Evolutionary conservation across 2,888 invertebrate genomes (phyloP), one percentile per base, ranked within the genome.

Genomic region (Ennomos quercinarius): DNA sequence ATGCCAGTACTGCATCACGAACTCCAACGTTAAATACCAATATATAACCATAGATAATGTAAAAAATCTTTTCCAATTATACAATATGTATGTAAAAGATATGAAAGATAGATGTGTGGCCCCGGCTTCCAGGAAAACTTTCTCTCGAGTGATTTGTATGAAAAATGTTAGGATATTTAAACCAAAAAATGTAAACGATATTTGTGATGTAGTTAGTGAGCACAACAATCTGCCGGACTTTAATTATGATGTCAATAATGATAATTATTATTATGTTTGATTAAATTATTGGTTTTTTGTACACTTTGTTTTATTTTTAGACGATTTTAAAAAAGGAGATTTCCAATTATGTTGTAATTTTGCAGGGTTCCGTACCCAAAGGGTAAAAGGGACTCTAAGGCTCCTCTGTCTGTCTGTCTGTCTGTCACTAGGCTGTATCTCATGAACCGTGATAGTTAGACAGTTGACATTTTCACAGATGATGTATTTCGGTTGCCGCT

Each of bases 51-150:
- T 82, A 3, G 70, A 71, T 8, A 69, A 73, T 44, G 62, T 89
- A 0, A 87, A 84, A 69, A 89, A 86, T 57, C 61, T 76, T 13
- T 78, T 72, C 55, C 87, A 89, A 11, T 41, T 89, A 0, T 89
- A 86, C 44, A 79, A 73, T 50, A 47, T 76, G 9, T 89, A 89
- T 47, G 71, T 74, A 0, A 76, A 67, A 51, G 81, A 82, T 10
- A 83, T 84, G 78, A 77, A 70, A 34, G 8, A 10, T 0, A 70
- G 68, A 12, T 69, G 67, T 0, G 10, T 73, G 0, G 56, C 10
- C 0, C 78, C 86, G 0, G 87, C 87, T 0, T 89, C 87, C 0
- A 81, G 89, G 9, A 89, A 87, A 27, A 89, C 89, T 0, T 89
- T 89, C 11, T 69, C 80, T 0, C 86, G 82, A 71, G 87, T 85